Base-by-base conservation (phyloP, 2,888 invertebrate genomes). In the Rhingia rostrata region DNA sequence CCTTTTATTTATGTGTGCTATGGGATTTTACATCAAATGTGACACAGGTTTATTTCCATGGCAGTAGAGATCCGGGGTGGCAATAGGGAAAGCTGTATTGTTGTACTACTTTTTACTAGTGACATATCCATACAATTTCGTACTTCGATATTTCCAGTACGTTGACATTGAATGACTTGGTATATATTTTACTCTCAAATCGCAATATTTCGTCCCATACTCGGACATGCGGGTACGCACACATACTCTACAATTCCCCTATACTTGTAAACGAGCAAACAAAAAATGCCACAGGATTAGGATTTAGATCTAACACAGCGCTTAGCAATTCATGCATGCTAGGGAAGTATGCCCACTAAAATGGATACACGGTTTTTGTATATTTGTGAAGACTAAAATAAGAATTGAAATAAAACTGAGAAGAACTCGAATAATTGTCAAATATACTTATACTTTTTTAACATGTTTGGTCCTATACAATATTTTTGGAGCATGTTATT, bases 41-140 rank as follows among this genome's bases (percentile, higher is more conserved):
- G 72, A 78, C 77, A 78, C 61, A 78, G 78, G 82, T 78, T 82
- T 82, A 72, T 78, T 70, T 82, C 45, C 58, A 75, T 74, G 41
- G 39, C 41, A 45, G 51, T 35, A n/a, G 6, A 2, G 41, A 30
- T 12, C 14, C 32, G 9, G 47, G 9, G n/a, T 12, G 5, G 35
- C 9, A 54, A 7, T 43, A 12, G 22, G 41, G 41, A 43, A 54
- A 14, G 32, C 6, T 10, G 4, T 5, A 58, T 60, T 66, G 3
- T 49, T 14, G n/a, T 33, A 39, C 43, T 60, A 60, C 43, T 51
- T 30, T 32, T 60, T 12, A 10, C 30, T 53, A 30, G 6, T 45
- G 14, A 58, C 60, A 69, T 30, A 64, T 6, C 12, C 41, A 60
- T 49, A 35, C 64, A 66, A 77, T 22, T 22, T 22, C 22, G 22